Base-by-base conservation (phyloP, 2,888 invertebrate species). In the Netelia fuscicornis region DNA sequence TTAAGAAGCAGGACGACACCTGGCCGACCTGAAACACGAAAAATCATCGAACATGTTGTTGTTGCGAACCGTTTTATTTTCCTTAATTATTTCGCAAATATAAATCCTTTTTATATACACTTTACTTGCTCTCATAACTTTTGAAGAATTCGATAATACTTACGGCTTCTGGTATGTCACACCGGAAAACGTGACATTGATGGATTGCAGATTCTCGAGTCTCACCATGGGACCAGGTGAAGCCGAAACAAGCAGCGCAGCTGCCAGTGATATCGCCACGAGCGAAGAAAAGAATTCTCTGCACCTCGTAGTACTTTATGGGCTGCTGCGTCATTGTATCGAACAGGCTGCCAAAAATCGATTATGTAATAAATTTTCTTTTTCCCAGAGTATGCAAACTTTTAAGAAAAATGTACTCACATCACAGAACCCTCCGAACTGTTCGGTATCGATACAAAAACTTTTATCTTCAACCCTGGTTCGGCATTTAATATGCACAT, bases 111-210 rank as follows among this genome's bases (percentile, higher is more conserved):
- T 13, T 72, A 0, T 64, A 56, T 30, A n/a, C 42, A 1, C 30
- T 42, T 54, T 48, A 52, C 25, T 37, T 23, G 20, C 44, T 74
- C 60, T 60, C 25, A 25, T 25, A 11, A 54, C n/a, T n/a, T 54
- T 80, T 17, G 37, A 17, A 13, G 1, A 48, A 48, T 68, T 44
- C 2, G 0, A 9, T 2, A 13, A 64, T 23, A 94, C 95, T 96
- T 91, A 99, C 98, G 54, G 98, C 98, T 93, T 99, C 98, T 42
- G 97, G 97, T 92, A 98, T 97, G 93, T 98, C 98, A 94, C 99
- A 99, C 82, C 98, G 96, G 94, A 99, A 99, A 68, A 98, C 98
- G 94, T 99, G 99, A 95, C 99, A 99, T 94, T 99, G 98, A 94
- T 98, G 99, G 86, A 99, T 97, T 67, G 98, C 97, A 0, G 97